Base-by-base conservation (phyloP, 2,113 vertebrate species). In the Embiotoca jacksoni region DNA sequence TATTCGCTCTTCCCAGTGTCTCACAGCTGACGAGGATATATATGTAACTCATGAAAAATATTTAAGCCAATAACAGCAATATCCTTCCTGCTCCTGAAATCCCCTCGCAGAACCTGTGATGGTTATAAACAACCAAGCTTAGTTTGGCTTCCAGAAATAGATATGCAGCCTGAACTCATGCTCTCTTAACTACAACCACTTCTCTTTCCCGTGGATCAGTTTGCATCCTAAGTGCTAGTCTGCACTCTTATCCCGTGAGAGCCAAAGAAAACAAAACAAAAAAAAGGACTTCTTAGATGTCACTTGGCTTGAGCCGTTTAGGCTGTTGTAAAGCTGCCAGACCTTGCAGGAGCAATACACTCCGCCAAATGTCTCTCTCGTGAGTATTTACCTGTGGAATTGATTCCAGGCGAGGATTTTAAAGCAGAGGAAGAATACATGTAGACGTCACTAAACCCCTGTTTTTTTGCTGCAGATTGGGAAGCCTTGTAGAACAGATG, bases 31-130 rank as follows among this genome's bases (percentile, higher is more conserved):
- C 9, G 10, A 65, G 52, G 61, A 62, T 80, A 82, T 85, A 82
- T 88, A 76, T 91, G 84, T 82, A 88, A 90, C 73, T 75, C 81
- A 65, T 70, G 76, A 85, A 81, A 76, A 76, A 88, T 83, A 88
- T 86, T 83, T 83, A 82, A 84, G 66, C 85, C 69, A 83, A 84
- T 85, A 87, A 85, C 58, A 47, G 72, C 57, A 57, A 78, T 57
- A 83, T 89, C 84, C 90, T 88, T 76, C 67, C 71, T 76, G 32
- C 75, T 55, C 78, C 59, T 82, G 62, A 78, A 75, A 80, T 78
- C 77, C 78, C 80, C 56, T 58, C 13, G 41, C 57, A 81, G 37
- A 82, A 82, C 77, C 71, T 82, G 71, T 32, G n/a, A 73, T 73
- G 75, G 80, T 85, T 82, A 80, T 85, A 88, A 88, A 91, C 91